Base-by-base conservation (phyloP, 2,888 invertebrate genomes). In the Chloromyia formosa region DNA sequence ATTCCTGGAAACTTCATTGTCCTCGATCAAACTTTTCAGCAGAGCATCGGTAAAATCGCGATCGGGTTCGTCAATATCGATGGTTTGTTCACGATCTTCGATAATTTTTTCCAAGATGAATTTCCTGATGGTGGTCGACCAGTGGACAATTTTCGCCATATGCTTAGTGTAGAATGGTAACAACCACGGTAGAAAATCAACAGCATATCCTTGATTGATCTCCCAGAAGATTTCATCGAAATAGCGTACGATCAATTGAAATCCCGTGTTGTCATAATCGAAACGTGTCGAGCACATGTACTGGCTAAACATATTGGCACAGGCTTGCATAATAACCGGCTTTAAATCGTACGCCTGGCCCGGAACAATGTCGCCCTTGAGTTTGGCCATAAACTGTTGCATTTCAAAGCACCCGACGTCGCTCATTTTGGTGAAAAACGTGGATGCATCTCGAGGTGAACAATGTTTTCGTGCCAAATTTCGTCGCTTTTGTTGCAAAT, bases 211-310 rank as follows among this genome's bases (percentile, higher is more conserved):
- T 80, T 94, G 94, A 83, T 95, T 96, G 77, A 96, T 94, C 82
- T 95, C 95, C 92, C 93, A 94, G 86, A 96, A 96, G 69, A 96
- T 94, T 79, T 93, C 92, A 80, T 95, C 95, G 82, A 95, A 95
- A 75, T 88, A 88, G 23, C 90, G 86, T 0, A 94, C 92, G 5
- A 92, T 88, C 74, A 87, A 87, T 64, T 87, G 86, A 85, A 94
- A 95, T 18, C 90, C 90, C 0, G 80, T 74, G 78, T 95, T 93
- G 14, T 90, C 87, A 74, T 91, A 89, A 54, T 90, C 89, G 80
- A 94, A 94, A 1, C 92, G 87, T 0, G 89, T 88, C n/a, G 92
- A 92, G 84, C 95, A 95, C 92, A 96, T 94, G 85, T 94, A 95
- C 77, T 92, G 89, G 3, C 90, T 89, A 84, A 96, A 95, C 90